phyloP scores from a whole-genome alignment of 2,888 invertebrate genomes.

The Xestia rhomboidea region DNA sequence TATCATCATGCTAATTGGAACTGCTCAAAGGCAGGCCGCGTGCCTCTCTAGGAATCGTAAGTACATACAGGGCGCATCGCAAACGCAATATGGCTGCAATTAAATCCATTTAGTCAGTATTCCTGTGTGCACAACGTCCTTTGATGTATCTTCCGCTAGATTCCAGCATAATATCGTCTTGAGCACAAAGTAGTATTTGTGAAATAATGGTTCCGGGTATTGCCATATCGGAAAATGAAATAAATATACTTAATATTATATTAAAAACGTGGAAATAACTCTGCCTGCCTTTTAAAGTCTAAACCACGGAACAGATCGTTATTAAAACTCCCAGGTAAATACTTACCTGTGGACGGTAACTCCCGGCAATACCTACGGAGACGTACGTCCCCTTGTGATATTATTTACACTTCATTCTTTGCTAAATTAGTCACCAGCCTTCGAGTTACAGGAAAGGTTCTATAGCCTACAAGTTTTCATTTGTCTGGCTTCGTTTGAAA shows the following conservation, averaged over 20 bases:
- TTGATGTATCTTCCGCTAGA: slow-evolving; percentile 44
- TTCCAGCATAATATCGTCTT: slow-evolving; percentile 11
- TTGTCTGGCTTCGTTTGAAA: slow-evolving; percentile 31
- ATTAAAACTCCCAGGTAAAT: neutral
- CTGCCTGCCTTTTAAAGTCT: neutral
- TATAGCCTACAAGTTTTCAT: slow-evolving; percentile 6
- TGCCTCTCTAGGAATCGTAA: slow-evolving; percentile 18
- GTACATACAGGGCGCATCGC: neutral
- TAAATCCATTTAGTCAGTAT: slow-evolving; percentile 42
- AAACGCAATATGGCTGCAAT: slow-evolving; percentile 41
- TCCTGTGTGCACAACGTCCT: slow-evolving; percentile 29
- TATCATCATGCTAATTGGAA: slow-evolving; percentile 38
- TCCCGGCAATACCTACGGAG: neutral
- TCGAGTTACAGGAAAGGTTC: neutral
- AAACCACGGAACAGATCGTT: neutral
- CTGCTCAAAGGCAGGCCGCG: slow-evolving; percentile 11
- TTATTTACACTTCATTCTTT: neutral
- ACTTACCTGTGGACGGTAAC: neutral
- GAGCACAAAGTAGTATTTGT: slow-evolving; percentile 15
- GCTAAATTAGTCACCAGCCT: neutral
- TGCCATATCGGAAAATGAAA: slow-evolving; percentile 5
- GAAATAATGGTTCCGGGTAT: slow-evolving; percentile 28
- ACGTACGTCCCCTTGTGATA: neutral
- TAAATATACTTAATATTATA: neutral
- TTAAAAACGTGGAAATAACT: neutral